phyloP scores from a whole-genome alignment of 2,797 vertebrate species.

The Sebastes matsubarae region DNA sequence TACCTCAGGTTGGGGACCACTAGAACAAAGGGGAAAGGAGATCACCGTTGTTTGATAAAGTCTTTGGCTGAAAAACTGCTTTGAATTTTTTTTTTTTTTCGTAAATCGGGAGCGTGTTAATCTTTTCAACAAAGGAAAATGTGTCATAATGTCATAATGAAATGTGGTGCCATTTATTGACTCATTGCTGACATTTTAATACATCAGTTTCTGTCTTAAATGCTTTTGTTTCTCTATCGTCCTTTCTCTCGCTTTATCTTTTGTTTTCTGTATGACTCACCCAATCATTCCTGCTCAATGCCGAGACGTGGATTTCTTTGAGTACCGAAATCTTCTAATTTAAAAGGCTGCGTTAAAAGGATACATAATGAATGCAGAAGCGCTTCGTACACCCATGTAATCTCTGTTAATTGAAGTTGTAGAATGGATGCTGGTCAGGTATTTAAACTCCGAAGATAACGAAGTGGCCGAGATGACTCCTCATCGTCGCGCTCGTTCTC shows the following conservation, averaged over 20 bases:
- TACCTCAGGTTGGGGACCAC: conserved; percentile 56
- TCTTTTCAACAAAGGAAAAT: conserved; percentile 10
- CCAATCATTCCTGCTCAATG: conserved; percentile 11
- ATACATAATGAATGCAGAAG: conserved; percentile 31
- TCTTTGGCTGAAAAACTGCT: conserved; percentile 33
- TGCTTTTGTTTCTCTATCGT: conserved; percentile 4
- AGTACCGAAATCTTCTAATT: conserved; percentile 8
- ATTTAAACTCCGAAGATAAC: conserved; percentile 48
- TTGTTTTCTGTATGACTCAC: not conserved
- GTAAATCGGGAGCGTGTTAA: not conserved
- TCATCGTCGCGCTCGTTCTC: conserved; percentile 6
- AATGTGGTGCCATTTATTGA: conserved; percentile 35
- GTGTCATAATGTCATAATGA: not conserved
- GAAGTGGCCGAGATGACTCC: conserved; percentile 9
- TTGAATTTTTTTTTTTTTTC: not conserved
- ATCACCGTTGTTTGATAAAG: conserved; percentile 49
- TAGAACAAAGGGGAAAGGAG: conserved; percentile 42
- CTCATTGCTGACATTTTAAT: conserved; percentile 45
- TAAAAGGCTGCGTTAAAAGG: not conserved
- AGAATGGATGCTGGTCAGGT: conserved; percentile 43
- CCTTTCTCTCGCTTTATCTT: not conserved
- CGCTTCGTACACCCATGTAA: conserved; percentile 6
- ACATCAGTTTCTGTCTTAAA: not conserved
- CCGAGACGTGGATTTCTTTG: not conserved
- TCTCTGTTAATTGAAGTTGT: conserved; percentile 47